Percentiles rank a stretch among this genome's conserved stretches.
phyloP scores from a whole-genome alignment of 2,113 vertebrate genomes.

The Tangachromis dhanisi region DNA sequence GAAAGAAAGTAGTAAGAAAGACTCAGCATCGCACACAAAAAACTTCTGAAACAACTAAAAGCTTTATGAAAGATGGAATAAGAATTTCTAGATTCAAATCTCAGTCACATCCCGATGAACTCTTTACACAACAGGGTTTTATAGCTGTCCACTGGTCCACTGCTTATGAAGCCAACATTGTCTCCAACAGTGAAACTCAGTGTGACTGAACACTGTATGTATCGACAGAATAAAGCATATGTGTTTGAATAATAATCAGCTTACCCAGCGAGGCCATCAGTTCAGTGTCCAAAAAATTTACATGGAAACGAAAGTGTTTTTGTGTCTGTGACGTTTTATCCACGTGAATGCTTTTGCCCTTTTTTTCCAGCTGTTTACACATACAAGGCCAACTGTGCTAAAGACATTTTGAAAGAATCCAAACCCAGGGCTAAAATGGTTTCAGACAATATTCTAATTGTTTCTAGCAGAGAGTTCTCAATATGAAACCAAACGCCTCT shows the following conservation, averaged over 20 bases:
- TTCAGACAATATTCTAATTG: conserved; percentile 23
- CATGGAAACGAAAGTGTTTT: neutral
- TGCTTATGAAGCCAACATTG: neutral
- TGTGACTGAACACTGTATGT: neutral
- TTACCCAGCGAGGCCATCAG: neutral
- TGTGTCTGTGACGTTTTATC: neutral
- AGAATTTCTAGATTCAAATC: neutral
- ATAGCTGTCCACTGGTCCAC: neutral
- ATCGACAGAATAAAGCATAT: neutral
- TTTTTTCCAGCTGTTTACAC: neutral
- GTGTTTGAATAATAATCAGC: conserved; percentile 4
- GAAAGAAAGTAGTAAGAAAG: neutral
- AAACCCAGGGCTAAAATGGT: neutral
- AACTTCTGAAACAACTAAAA: neutral
- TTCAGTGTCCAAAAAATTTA: neutral
- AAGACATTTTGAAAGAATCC: neutral
- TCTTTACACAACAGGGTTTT: neutral
- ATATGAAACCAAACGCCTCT: conserved; percentile 16
- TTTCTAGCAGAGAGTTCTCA: conserved; percentile 13
- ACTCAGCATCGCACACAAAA: neutral
- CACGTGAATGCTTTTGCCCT: neutral
- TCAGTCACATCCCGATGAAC: neutral
- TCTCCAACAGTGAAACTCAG: neutral
- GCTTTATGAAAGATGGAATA: neutral
- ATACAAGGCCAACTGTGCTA: neutral